Base-by-base conservation (phyloP, 2,888 invertebrate species). In the Agrochola lychnidis region DNA sequence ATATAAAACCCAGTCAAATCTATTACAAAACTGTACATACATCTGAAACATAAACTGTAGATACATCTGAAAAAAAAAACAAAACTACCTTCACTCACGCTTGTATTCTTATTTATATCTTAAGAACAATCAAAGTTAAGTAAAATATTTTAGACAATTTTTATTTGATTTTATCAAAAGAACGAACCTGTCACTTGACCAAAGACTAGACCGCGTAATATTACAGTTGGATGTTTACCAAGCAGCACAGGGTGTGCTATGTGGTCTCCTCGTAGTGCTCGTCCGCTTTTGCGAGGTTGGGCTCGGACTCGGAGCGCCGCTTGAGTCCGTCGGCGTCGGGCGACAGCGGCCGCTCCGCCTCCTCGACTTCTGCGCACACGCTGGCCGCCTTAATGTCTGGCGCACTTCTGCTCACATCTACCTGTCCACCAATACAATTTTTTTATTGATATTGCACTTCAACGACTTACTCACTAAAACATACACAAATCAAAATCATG, bases 281-380 rank as follows among this genome's bases (percentile, higher is more conserved):
- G 62, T 97, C 97, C 12, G 95, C 94, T 74, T 95, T 97, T 70
- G 95, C 97, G 62, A 97, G 94, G 86, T 97, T 97, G 14, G 98
- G 98, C 88, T 97, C 97, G 3, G 97, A 97, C 90, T 98, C 97
- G 5, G 97, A 97, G 81, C 97, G 96, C 61, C 97, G 96, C 87
- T 97, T 97, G 78, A 97, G 94, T 0, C 95, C 94, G 19, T 97
- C 97, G 0, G 91, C 88, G 89, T 95, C 95, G 14, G 94, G 92
- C 3, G 94, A 91, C 36, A 83, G 85, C 19, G 94, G 91, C 36
- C 94, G 89, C 85, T 93, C 96, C 61, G 90, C 91, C 12, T 86
- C 87, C 67, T 89, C 90, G 4, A 89, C 85, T 69, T 87, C 84
- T 5, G 89, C 89, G 1, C 89, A 86, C 6, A 86, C 85, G 51